Evolutionary conservation across 2,888 invertebrate species (phyloP).

Genomic region (Loripinus fragilis): DNA sequence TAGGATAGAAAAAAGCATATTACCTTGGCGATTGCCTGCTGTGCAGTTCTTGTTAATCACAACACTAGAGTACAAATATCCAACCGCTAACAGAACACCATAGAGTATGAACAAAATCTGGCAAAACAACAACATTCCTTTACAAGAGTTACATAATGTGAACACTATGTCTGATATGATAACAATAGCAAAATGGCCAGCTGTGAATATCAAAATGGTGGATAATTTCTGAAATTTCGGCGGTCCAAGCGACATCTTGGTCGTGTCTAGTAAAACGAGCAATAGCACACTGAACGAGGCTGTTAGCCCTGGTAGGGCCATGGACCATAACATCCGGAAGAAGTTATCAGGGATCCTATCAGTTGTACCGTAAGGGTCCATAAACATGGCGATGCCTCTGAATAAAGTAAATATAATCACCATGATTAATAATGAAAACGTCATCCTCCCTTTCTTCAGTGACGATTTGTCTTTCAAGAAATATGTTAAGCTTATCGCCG

Average conservation of each 20-base stretch:
- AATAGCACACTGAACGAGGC: constrained; percentile 71
- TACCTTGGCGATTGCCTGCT: constrained; percentile 48
- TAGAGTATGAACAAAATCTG: constrained; percentile 69
- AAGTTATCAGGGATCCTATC: constrained; percentile 35
- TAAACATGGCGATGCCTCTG: constrained; percentile 59
- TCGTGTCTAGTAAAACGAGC: constrained; percentile 73
- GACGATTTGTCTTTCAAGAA: constrained; percentile 41
- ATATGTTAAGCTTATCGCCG: constrained; percentile 48
- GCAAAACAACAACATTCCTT: constrained; percentile 67
- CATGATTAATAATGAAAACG: constrained; percentile 66
- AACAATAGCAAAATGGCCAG: constrained; percentile 65
- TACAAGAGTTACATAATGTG: constrained; percentile 50
- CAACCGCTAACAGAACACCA: constrained; percentile 62
- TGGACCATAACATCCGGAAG: constrained; percentile 65
- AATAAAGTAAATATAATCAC: constrained; percentile 60
- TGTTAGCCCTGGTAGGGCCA: constrained; percentile 69
- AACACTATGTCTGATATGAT: constrained; percentile 59
- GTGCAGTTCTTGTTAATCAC: constrained; percentile 63
- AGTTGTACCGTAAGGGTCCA: constrained; percentile 66
- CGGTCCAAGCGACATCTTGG: constrained; percentile 72
- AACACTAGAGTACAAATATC: constrained; percentile 67
- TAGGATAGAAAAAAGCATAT: not conserved
- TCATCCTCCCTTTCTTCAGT: constrained; percentile 54
- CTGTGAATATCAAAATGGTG: constrained; percentile 62
- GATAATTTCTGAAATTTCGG: constrained; percentile 69